Conservation (phyloP, 2,797 vertebrate genomes). For the Tangara arthus region DNA sequence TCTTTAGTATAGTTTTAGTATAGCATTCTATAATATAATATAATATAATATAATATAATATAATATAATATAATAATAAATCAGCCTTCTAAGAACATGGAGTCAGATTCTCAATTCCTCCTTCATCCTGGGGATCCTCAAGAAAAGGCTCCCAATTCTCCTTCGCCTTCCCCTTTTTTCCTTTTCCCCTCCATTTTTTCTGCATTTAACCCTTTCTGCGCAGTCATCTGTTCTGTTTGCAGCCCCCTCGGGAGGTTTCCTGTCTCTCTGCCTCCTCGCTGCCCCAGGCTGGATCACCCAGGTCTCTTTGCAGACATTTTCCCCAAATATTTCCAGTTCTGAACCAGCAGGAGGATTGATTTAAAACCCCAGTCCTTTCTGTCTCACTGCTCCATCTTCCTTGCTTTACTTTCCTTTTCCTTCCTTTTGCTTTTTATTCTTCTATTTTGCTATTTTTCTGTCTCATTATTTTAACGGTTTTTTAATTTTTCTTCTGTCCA, state of each 20-base stretch:
- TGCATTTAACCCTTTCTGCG: background rate
- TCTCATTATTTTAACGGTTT: background rate
- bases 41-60: no score
- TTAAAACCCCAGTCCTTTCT: background rate
- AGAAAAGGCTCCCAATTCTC: background rate
- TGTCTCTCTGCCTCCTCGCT: background rate
- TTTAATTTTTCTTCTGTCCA: no score
- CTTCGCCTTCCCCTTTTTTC: background rate
- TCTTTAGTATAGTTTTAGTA: no score
- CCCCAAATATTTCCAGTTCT: background rate
- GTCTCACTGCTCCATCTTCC: background rate
- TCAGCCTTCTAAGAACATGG: no score
- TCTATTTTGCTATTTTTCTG: accelerated
- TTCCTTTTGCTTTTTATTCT: background rate
- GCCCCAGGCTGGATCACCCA: background rate
- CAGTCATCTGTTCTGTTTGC: background rate
- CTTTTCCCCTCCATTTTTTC: accelerated
- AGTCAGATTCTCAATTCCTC: no score
- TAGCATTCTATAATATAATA: no score
- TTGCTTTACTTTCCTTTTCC: accelerated
- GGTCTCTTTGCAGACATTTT: accelerated
- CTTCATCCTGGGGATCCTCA: no score
- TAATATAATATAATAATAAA: no score
- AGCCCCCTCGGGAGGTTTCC: background rate
- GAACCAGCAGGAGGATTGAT: accelerated